These are phyloP conservation scores for Agapornis canus DNA, from an alignment of 2,797 vertebrate species.

Conservation along the genomic window DNA sequence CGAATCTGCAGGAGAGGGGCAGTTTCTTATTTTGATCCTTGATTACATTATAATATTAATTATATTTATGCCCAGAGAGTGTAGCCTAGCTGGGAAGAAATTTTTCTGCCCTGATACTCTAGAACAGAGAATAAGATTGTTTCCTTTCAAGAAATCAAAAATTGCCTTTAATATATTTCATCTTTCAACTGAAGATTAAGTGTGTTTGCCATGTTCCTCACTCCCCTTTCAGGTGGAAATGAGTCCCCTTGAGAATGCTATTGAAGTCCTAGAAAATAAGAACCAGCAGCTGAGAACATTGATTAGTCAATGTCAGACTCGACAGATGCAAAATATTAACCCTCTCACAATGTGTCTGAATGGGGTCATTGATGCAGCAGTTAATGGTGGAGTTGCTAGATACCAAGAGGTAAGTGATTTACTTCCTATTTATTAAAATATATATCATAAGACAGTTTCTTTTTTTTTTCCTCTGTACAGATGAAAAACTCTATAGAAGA, in stretches of 20 bases:
- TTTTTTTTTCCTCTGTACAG: neutral
- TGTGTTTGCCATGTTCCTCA: neutral
- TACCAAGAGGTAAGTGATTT: conserved; percentile 90
- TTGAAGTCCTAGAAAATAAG: conserved; percentile 97
- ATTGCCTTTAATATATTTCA: neutral
- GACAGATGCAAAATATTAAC: conserved; percentile 98
- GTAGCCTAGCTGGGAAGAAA: neutral
- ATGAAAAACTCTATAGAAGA: too few species aligned
- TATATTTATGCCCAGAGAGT: neutral
- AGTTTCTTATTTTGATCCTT: neutral
- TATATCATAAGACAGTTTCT: neutral
- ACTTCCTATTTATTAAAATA: neutral
- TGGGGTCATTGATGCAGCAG: conserved; percentile 96
- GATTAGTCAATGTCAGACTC: conserved; percentile 92
- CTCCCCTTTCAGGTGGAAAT: conserved; percentile 87
- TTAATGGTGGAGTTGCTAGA: conserved; percentile 95
- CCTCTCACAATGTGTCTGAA: conserved; percentile 99
- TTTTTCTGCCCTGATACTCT: neutral
- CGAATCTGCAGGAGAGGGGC: neutral
- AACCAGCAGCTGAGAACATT: conserved; percentile 92
- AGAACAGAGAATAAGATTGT: neutral
- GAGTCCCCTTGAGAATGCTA: conserved; percentile 97
- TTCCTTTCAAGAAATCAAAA: neutral
- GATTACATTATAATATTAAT: neutral
- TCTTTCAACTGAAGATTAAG: neutral